A percentile compares a stretch with the other conserved stretches of the same genome.
Conservation (phyloP, 2,888 invertebrate genomes). For the Drosophila longiperda region DNA sequence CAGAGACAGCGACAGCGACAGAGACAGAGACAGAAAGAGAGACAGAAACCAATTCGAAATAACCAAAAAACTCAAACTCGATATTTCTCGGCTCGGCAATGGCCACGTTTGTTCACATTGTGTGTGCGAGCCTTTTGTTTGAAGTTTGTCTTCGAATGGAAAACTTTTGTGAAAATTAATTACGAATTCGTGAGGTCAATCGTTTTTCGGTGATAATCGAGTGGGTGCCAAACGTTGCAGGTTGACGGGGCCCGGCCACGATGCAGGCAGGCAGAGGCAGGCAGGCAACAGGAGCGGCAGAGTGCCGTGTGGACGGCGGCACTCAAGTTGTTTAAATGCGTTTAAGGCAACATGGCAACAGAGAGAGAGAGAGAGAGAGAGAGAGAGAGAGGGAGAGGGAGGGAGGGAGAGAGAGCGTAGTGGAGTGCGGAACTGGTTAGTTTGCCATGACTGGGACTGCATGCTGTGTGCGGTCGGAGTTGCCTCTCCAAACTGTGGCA, state of each 20-base stretch:
- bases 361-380: too few relatives aligned
- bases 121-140: constrained; percentile 66
- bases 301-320: constrained; percentile 13
- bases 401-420: background rate
- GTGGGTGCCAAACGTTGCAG: constrained; percentile 68
- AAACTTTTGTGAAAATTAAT: constrained; percentile 82
- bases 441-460: constrained; percentile 41
- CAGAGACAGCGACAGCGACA: constrained; percentile 11
- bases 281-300: background rate
- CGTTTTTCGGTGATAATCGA: constrained; percentile 81
- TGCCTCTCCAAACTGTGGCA: constrained; percentile 26
- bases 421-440: constrained; percentile 5
- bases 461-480: constrained; percentile 63
- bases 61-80: constrained; percentile 37
- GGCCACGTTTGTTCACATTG: constrained; percentile 40
- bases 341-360: constrained; percentile 32
- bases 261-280: background rate
- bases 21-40: constrained; percentile 11
- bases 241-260: constrained; percentile 18
- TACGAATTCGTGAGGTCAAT: constrained; percentile 82
- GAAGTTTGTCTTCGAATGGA: constrained; percentile 79
- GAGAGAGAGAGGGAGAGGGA: background rate
- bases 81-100: constrained; percentile 5
- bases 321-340: constrained; percentile 73
- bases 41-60: constrained; percentile 30